A percentile compares a stretch with the other conserved stretches of the same genome.
Conservation (phyloP, 2,113 vertebrate genomes). For the Stomatorhinus ivindoensis region DNA sequence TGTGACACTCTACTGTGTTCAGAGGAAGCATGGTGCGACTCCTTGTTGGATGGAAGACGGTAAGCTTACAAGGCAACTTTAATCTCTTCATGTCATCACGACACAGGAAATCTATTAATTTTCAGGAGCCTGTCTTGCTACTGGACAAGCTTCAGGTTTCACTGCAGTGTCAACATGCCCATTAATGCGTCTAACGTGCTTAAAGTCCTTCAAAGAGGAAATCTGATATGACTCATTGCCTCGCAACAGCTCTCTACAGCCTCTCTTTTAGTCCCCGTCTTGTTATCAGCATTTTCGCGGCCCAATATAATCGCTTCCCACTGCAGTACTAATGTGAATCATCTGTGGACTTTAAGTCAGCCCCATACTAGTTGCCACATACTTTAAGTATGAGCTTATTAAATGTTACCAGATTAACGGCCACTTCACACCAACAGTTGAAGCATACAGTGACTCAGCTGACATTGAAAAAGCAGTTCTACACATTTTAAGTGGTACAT, state of each 20-base stretch:
- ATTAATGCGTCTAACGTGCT: background rate
- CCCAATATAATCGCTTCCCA: background rate
- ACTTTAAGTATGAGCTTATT: background rate
- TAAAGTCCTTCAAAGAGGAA: background rate
- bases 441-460: background rate
- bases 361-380: background rate
- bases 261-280: background rate
- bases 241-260: background rate
- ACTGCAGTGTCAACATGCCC: background rate
- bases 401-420: background rate
- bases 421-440: background rate
- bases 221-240: constrained; percentile 10
- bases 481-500: background rate
- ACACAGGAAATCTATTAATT: background rate
- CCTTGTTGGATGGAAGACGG: background rate
- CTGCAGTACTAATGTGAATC: background rate
- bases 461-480: background rate
- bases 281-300: background rate
- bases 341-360: background rate
- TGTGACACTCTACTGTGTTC: background rate
- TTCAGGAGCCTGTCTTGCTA: background rate
- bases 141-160: background rate
- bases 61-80: background rate
- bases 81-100: background rate
- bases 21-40: background rate